Conservation (phyloP, 2,797 vertebrate genomes). For the Tolypeutes matacus region DNA sequence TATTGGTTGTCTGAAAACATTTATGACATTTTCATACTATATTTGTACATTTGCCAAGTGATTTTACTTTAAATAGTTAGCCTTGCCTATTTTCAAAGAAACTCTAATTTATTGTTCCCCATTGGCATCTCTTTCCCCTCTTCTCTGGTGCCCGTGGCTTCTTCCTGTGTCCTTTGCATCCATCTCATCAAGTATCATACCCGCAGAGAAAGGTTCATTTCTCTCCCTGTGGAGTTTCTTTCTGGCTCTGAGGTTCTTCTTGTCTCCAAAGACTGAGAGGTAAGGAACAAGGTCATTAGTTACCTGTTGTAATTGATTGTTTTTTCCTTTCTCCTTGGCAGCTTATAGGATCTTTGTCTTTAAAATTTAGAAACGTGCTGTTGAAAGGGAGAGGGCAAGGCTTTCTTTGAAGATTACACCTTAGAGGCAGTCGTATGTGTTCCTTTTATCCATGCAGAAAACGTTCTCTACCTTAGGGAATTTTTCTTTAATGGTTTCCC, state of each 20-base stretch:
- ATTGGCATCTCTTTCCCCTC: not conserved
- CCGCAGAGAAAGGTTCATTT: not conserved
- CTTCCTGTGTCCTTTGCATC: not conserved
- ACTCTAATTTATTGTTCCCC: not conserved
- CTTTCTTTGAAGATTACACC: not conserved
- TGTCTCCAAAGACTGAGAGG: not conserved
- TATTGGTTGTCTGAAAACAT: not conserved
- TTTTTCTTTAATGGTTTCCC: not conserved
- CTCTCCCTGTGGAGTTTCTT: not conserved
- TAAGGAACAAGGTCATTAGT: not conserved
- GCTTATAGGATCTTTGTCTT: not conserved
- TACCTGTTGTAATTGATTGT: not conserved
- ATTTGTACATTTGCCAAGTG: slow-evolving; percentile 42
- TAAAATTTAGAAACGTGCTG: not conserved
- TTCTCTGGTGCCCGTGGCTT: not conserved
- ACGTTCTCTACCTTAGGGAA: not conserved
- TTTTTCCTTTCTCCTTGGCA: not conserved
- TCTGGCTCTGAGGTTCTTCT: not conserved
- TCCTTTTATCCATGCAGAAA: not conserved
- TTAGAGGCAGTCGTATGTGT: not conserved
- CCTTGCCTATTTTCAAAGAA: not conserved
- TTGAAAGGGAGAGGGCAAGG: not conserved
- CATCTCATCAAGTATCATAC: not conserved
- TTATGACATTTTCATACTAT: not conserved
- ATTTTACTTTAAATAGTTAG: slow-evolving; percentile 36